Evolutionary conservation across 1,140 invertebrate genomes (phyloP), one percentile per base, ranked within the genome.

Genomic region (Drosophila azteca): DNA sequence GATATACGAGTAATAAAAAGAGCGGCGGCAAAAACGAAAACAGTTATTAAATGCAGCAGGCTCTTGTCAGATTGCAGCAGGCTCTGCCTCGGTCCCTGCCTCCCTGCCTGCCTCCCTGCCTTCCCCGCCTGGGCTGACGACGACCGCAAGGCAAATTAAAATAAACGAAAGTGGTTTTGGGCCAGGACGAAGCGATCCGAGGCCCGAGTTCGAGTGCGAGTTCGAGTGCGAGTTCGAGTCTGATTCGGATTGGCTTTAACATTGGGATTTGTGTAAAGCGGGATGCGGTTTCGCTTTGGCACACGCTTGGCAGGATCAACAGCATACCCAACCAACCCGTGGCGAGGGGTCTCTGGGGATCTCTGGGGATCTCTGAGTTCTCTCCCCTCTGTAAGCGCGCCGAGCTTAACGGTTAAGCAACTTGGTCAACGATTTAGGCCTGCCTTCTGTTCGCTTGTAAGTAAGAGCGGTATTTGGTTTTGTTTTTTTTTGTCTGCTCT

Each of bases 1-100:
- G 35, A 39, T 64, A 39, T 64, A 75, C 65, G 73, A 51, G 82
- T 60, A 74, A 39, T 59, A 35, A 45, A 20, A 44, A 54, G 48
- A 74, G 26, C 66, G 60, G 77, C 72, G 61, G 59, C 82, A 81
- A 87, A 87, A 87, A 87, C 83, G 71, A 88, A 88, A 87, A 87
- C 83, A 87, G 83, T 87, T 87, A 87, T 87, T 88, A 88, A 87
- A 83, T 87, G 83, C 76, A 88, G 83, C 83, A 79, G 78, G 83
- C 74, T 77, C 64, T 67, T 85, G 77, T 87, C 83, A 87, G 83
- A 87, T 88, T 88, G 82, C 83, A 87, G 82, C 83, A 88, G 82
- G 81, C 80, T 63, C 72, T 65, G 73, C 62, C 62, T 13, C 17
- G 17, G 17, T 20, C 20, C 41, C 60, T 43, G 26, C 48, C 20